Evolutionary conservation across 2,113 vertebrate genomes (phyloP), one percentile per base, ranked within the genome.

Genomic region (Onychostruthus taczanowskii): DNA sequence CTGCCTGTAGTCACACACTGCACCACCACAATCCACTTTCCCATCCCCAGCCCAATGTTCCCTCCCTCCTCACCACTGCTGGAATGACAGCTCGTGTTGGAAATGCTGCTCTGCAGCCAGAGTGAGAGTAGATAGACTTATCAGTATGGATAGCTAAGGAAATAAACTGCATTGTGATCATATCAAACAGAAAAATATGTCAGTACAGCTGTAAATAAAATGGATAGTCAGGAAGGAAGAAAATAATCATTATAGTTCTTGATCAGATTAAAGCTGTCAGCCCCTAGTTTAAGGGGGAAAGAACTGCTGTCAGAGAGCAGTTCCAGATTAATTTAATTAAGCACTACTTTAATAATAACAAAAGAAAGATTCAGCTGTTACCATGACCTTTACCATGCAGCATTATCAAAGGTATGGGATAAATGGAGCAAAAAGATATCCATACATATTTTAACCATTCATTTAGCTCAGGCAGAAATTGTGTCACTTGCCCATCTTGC

Each of bases 251-350:
- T n/a, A 39, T 5, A 30, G 30, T 8, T 66, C 47, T 63, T 66
- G 18, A 70, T 67, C 63, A 81, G 35, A 92, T 13, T 70, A 59
- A 84, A 64, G 53, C 43, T 44, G 10, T n/a, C 69, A 67, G 24
- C 11, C 24, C 44, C 31, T 39, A 23, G 17, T 79, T 94, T 78
- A 63, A 44, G 73, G 20, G 35, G 28, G 56, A 61, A 61, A n/a
- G 28, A 44, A 46, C 10, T 58, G 13, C 24, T 58, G 10, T 66
- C 55, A 78, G 44, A 75, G n/a, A 70, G 13, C 33, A 79, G 30
- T 21, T 61, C 10, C n/a, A 85, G 35, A 63, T 43, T 90, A 59
- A 74, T 86, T 93, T 47, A 93, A 56, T 93, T 95, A 92, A 84
- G 39, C 23, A 31, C 5, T 35, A 21, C 27, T 86, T 74, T 80